phyloP scores from a whole-genome alignment of 23 tunicate genomes.

The Botrylloides violaceus region DNA sequence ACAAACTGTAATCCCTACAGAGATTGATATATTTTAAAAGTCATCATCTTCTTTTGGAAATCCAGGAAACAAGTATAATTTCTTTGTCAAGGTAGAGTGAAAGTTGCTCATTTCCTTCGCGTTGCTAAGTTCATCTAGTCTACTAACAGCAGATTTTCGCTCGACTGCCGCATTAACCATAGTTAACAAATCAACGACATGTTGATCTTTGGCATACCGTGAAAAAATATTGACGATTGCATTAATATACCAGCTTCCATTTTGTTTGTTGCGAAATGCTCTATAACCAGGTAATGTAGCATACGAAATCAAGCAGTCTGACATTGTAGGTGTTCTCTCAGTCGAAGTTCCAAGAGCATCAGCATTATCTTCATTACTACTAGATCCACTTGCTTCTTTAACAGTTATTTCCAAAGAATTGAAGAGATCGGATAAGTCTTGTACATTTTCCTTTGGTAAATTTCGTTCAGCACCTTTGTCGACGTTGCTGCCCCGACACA shows the following conservation, averaged over 20 bases:
- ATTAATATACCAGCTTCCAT: constrained; percentile 53
- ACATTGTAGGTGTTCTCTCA: constrained; percentile 14
- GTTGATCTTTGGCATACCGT: constrained; percentile 22
- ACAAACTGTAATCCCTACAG: too few species aligned
- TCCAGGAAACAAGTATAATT: constrained; percentile 56
- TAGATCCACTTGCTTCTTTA: background rate
- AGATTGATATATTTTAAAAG: background rate
- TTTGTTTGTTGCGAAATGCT: constrained; percentile 30
- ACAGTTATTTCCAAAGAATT: background rate
- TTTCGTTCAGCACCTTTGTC: background rate
- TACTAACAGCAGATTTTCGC: constrained; percentile 28
- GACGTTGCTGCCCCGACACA: constrained; percentile 38
- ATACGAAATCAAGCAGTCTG: constrained; percentile 37
- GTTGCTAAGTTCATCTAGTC: background rate
- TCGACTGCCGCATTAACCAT: constrained; percentile 22
- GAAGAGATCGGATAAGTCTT: background rate
- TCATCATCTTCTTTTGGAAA: constrained; percentile 25
- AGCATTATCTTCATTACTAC: background rate
- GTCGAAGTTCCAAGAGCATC: constrained; percentile 10
- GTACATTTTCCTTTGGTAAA: background rate
- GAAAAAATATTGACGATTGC: constrained; percentile 49
- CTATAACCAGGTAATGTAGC: constrained; percentile 42
- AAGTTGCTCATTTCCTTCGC: constrained; percentile 60
- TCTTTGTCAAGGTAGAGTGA: constrained; percentile 31
- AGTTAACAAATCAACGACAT: constrained; percentile 48